phyloP scores from a whole-genome alignment of 2,888 invertebrate species.

The Resseliella maxima region DNA sequence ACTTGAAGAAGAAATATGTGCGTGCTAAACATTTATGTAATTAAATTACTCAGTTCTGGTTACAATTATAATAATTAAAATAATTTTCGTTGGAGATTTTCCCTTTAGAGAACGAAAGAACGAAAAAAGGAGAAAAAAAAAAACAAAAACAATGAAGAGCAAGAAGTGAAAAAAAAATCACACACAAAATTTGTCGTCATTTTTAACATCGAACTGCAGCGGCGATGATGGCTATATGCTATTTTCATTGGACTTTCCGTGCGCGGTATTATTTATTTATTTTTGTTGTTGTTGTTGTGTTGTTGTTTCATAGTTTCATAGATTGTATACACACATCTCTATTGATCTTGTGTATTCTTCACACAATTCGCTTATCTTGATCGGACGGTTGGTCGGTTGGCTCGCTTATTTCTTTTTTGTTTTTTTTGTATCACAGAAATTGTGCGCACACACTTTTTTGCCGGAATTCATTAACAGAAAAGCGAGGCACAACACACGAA shows the following conservation, averaged over 20 bases:
- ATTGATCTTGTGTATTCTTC: conserved; percentile 47
- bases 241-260: conserved; percentile 10
- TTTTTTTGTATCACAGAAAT: conserved; percentile 33
- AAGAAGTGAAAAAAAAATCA: too few relatives aligned
- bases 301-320: background rate
- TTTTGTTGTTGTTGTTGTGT: too few relatives aligned
- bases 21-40: conserved; percentile 53
- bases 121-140: too few relatives aligned
- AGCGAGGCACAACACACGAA: background rate
- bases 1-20: conserved; percentile 37
- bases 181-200: conserved; percentile 9
- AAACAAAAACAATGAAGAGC: too few relatives aligned
- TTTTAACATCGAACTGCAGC: background rate
- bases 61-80: conserved; percentile 52
- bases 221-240: background rate
- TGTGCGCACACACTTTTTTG: conserved; percentile 27
- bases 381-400: conserved; percentile 9
- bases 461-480: conserved; percentile 35
- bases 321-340: conserved; percentile 42
- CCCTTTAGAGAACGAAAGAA: too few relatives aligned
- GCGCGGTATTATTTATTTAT: too few relatives aligned
- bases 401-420: background rate
- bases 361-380: conserved; percentile 53
- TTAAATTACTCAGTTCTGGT: conserved; percentile 46
- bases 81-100: conserved; percentile 45